Base-by-base conservation (phyloP, 2,113 vertebrate species). In the Aleadryas rufinucha region DNA sequence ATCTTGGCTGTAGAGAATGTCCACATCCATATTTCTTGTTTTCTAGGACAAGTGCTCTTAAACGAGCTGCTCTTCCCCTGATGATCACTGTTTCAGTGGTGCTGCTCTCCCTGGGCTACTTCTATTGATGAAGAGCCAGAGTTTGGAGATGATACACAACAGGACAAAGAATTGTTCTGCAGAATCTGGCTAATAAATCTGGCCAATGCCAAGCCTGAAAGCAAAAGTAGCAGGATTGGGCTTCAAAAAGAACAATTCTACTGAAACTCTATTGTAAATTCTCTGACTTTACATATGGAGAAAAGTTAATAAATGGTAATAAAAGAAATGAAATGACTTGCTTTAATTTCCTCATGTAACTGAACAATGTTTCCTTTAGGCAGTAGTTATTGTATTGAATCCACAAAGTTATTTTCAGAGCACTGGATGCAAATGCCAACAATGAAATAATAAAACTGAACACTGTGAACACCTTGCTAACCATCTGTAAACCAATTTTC, bases 401-500 rank as follows among this genome's bases (percentile, higher is more conserved):
- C 92, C 84, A 93, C 56, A 74, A 79, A 97, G 74, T 87, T 84
- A 85, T 96, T 96, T 97, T 94, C 72, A 64, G 93, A 90, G 81
- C 64, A 60, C 59, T 76, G 92, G 66, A 89, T 4, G 15, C 66
- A 96, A 96, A 94, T 84, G 59, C 89, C 89, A 95, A 79, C 71
- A 90, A 77, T 26, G 54, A 93, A 89, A 91, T 96, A 95, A 91
- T 93, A 97, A 95, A 95, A 90, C 69, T 63, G 89, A 94, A 84
- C 84, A 87, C 74, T 96, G 35, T 39, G 59, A 96, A 87, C 78
- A 95, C 95, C 91, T 98, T 97, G 83, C 91, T 97, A 97, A 78
- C 84, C 79, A 95, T 95, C 86, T 97, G 95, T 71, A 96, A 96
- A 95, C 71, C 89, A 92, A 92, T 87, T 97, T 98, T 98, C 96